Percentiles rank a stretch among this genome's conserved stretches.
Evolutionary conservation across 1,140 invertebrate genomes (phyloP).

Genomic region (Heterodera schachtii): DNA sequence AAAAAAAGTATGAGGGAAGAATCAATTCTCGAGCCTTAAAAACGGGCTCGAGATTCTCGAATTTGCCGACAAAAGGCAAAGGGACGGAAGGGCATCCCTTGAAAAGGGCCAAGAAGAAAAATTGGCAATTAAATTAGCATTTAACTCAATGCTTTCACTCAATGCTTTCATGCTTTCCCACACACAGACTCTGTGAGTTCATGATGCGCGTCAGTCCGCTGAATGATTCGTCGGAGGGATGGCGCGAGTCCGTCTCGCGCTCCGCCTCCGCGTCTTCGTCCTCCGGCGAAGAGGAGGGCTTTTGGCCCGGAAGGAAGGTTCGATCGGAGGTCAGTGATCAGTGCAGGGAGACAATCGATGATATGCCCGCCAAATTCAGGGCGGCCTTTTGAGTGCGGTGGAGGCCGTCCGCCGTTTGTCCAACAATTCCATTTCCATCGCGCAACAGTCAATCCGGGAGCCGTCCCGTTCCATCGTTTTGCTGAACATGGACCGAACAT

Average conservation of each 20-base stretch:
- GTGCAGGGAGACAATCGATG: background rate
- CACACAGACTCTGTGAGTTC: conserved; percentile 52
- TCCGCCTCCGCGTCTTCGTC: conserved; percentile 2
- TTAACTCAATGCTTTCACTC: background rate
- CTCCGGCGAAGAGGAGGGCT: conserved; percentile 19
- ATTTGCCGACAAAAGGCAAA: too few relatives aligned
- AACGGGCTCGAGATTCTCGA: too few relatives aligned
- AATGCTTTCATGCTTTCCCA: background rate
- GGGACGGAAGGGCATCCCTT: too few relatives aligned
- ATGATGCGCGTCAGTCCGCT: conserved; percentile 63
- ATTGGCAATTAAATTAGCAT: too few relatives aligned
- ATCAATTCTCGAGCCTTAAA: too few relatives aligned
- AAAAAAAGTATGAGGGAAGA: too few relatives aligned
- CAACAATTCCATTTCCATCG: conserved; percentile 12
- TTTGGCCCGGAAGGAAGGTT: background rate
- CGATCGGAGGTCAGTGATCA: conserved; percentile 27
- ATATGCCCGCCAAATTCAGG: background rate
- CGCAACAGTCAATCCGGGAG: background rate
- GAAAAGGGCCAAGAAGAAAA: too few relatives aligned
- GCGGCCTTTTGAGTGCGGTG: conserved; percentile 3
- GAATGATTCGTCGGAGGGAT: conserved; percentile 59
- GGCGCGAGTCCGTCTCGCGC: conserved; percentile 44
- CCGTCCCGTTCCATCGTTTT: background rate
- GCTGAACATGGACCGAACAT: background rate
- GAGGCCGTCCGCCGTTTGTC: conserved; percentile 14